A percentile compares a stretch with the other conserved stretches of the same genome.
Evolutionary conservation across 2,797 vertebrate species (phyloP).

Genomic region (Arrhamphus sclerolepis): DNA sequence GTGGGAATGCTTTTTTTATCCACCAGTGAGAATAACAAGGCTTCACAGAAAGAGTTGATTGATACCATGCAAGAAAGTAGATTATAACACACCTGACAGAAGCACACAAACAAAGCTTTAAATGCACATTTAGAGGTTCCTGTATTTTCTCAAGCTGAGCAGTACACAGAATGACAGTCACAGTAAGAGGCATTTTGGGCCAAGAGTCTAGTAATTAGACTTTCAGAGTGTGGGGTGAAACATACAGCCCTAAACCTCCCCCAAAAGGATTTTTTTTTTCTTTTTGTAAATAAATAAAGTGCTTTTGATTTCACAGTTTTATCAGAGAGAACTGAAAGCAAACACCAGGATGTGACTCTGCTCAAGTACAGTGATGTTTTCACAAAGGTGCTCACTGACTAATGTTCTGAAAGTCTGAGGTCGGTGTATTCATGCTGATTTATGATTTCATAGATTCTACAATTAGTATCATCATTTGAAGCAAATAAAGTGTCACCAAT

Average conservation of each 20-base stretch:
- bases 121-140: conserved; percentile 28
- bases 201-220: neutral
- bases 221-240: conserved; percentile 17
- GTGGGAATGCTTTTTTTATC: conserved; percentile 37
- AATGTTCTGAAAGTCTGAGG: conserved; percentile 53
- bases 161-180: conserved; percentile 20
- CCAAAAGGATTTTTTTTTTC: conserved; percentile 37
- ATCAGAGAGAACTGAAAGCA: conserved; percentile 47
- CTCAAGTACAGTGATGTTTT: conserved; percentile 66
- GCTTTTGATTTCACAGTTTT: conserved; percentile 56
- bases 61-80: conserved; percentile 3
- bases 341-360: conserved; percentile 51
- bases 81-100: conserved; percentile 38
- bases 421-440: no score
- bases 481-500: no score
- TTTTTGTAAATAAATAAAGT: conserved; percentile 44
- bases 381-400: conserved; percentile 68
- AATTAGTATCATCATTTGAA: no score
- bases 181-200: conserved; percentile 26
- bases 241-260: conserved; percentile 7
- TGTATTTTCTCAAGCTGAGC: conserved; percentile 54
- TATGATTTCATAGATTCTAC: no score
- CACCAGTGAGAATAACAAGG: conserved; percentile 38
- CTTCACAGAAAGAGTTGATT: conserved; percentile 35
- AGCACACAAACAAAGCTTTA: conserved; percentile 40